Evolutionary conservation across 2,797 vertebrate species (phyloP).

Genomic region (Anguilla obscura): DNA sequence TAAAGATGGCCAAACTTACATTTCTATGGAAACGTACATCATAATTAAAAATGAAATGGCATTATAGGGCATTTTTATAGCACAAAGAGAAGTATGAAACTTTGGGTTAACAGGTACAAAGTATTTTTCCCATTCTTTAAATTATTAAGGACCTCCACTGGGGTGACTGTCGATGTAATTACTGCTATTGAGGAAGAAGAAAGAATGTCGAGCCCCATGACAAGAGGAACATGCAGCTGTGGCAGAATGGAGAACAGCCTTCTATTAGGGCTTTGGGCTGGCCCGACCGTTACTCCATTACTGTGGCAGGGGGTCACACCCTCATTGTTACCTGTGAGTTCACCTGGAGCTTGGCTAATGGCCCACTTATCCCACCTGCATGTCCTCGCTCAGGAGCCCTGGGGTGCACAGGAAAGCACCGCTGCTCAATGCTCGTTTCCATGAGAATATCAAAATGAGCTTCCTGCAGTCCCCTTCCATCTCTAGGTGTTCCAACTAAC

Average conservation of each 20-base stretch:
- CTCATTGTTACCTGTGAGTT: slow-evolving; percentile 14
- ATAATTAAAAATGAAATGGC: neutral
- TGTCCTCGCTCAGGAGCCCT: neutral
- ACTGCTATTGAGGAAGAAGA: neutral
- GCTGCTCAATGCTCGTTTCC: neutral
- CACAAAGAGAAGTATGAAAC: neutral
- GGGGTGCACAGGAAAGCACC: neutral
- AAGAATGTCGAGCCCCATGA: neutral
- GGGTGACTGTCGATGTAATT: neutral
- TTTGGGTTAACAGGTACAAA: neutral
- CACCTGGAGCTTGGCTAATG: neutral
- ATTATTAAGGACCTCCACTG: neutral
- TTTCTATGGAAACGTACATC: neutral
- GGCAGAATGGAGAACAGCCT: neutral
- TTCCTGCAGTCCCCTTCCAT: neutral
- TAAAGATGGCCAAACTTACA: neutral
- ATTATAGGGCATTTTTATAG: neutral
- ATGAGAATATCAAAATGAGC: neutral
- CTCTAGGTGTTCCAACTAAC: neutral
- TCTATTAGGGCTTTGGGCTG: neutral
- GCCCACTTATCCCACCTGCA: neutral
- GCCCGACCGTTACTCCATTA: neutral
- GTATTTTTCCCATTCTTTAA: no score
- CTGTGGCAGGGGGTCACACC: neutral
- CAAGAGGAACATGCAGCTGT: neutral